Evolutionary conservation across 1,140 invertebrate species (phyloP).

Genomic region (Drosophila lacteicornis): DNA sequence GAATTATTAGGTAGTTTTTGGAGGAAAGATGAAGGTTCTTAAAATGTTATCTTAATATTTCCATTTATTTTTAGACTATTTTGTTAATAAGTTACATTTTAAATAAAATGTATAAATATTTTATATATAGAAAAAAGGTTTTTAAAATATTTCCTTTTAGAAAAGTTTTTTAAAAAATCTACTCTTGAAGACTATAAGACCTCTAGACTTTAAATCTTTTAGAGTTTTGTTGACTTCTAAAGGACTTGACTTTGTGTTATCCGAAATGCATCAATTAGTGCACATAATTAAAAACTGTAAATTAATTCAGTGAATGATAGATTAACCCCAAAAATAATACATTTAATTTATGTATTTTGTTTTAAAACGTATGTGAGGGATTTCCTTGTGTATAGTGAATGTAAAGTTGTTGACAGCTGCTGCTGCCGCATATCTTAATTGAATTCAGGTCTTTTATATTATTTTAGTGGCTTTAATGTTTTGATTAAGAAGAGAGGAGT

Average conservation of each 20-base stretch:
- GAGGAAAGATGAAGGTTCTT: not conserved
- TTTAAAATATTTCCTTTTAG: not conserved
- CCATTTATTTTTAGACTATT: not conserved
- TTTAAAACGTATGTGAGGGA: constrained; percentile 1
- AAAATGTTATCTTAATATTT: not conserved
- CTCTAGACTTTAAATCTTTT: not conserved
- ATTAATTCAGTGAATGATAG: constrained; percentile 20
- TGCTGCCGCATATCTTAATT: constrained; percentile 13
- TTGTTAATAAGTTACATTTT: not conserved
- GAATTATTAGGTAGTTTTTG: too few species aligned
- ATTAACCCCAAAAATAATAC: constrained; percentile 20
- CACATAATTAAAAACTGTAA: constrained; percentile 5
- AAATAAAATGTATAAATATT: not conserved
- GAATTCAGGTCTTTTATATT: constrained; percentile 32
- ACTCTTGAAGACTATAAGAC: not conserved
- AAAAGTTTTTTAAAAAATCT: not conserved
- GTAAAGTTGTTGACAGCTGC: constrained; percentile 29
- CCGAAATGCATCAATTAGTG: not conserved
- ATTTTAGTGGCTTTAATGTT: constrained; percentile 20
- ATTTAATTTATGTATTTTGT: constrained; percentile 18
- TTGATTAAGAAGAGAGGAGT: constrained; percentile 9
- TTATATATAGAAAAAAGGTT: too few species aligned
- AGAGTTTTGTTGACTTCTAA: not conserved
- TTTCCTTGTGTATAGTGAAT: constrained; percentile 19
- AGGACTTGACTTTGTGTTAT: too few species aligned